These are phyloP conservation scores for Hyla sarda DNA, from an alignment of 2,113 vertebrate species.

Conservation along the genomic window DNA sequence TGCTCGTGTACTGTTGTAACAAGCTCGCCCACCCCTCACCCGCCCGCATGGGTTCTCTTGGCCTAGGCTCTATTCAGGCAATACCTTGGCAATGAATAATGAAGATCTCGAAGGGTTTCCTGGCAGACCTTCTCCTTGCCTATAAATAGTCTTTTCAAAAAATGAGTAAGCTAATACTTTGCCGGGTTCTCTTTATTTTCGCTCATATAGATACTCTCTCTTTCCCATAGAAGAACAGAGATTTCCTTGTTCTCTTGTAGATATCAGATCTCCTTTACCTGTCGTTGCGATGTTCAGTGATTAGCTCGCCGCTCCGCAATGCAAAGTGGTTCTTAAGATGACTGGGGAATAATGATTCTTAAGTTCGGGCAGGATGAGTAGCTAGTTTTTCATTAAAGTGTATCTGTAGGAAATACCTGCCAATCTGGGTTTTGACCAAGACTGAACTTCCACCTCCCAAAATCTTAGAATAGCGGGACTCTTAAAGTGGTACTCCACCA, in stretches of 20 bases:
- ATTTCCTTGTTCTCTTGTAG: conserved; percentile 42
- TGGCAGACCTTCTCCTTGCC: conserved; percentile 44
- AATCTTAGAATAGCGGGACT: too few species aligned
- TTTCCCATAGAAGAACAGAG: conserved; percentile 55
- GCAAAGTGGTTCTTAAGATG: conserved; percentile 18
- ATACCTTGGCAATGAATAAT: conserved; percentile 60
- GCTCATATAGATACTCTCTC: conserved; percentile 48
- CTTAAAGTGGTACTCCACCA: too few species aligned
- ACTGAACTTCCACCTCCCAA: background rate
- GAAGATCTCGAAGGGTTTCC: conserved; percentile 56
- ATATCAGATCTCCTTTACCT: conserved; percentile 41
- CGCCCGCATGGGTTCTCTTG: conserved; percentile 41
- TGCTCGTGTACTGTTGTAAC: conserved; percentile 56
- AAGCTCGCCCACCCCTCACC: conserved; percentile 53
- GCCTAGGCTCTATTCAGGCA: conserved; percentile 48
- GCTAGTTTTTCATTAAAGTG: background rate
- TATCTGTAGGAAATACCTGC: too few species aligned
- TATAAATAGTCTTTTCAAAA: conserved; percentile 59
- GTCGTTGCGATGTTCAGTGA: conserved; percentile 30
- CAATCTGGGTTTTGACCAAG: background rate
- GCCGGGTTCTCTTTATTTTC: conserved; percentile 42
- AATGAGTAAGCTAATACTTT: conserved; percentile 57
- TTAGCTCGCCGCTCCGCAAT: conserved; percentile 11
- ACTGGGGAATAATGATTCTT: background rate
- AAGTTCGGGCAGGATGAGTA: background rate